These are phyloP conservation scores for Marmota flaviventris DNA, from an alignment of 2,113 vertebrate species.

Conservation along the genomic window DNA sequence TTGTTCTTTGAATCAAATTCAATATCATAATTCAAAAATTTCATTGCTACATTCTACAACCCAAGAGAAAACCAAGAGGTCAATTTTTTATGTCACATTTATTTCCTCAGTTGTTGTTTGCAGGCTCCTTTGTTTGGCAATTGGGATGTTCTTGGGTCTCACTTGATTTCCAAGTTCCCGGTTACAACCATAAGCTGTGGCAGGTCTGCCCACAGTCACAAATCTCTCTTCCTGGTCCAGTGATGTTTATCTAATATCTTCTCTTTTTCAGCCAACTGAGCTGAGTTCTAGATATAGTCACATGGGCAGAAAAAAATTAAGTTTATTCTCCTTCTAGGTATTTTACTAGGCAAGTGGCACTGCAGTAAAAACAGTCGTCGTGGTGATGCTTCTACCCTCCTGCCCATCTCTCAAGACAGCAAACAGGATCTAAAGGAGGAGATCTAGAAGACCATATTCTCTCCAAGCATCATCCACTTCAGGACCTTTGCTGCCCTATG, in stretches of 20 bases:
- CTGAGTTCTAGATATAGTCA: neutral
- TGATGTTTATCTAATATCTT: conserved; percentile 6
- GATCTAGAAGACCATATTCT: neutral
- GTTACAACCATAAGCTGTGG: neutral
- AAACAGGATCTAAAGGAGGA: neutral
- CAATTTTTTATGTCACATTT: conserved; percentile 31
- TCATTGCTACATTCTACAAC: neutral
- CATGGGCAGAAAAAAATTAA: conserved; percentile 15
- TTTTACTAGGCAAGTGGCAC: neutral
- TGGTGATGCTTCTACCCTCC: neutral
- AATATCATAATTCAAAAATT: neutral
- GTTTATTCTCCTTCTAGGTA: neutral
- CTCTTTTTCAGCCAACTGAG: neutral
- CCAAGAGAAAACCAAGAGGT: neutral
- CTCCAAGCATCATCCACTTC: neutral
- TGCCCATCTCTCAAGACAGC: neutral
- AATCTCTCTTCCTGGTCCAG: neutral
- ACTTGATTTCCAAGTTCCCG: neutral
- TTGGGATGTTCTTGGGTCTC: conserved; percentile 27
- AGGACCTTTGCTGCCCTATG: neutral
- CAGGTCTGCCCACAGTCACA: neutral
- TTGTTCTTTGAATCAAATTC: neutral
- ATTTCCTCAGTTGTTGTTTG: conserved; percentile 53
- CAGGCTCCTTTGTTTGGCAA: conserved; percentile 36
- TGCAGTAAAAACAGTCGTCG: neutral